Evolutionary conservation across 1,140 invertebrate genomes (phyloP), one percentile per base, ranked within the genome.

Genomic region (Drosophila subobscura): DNA sequence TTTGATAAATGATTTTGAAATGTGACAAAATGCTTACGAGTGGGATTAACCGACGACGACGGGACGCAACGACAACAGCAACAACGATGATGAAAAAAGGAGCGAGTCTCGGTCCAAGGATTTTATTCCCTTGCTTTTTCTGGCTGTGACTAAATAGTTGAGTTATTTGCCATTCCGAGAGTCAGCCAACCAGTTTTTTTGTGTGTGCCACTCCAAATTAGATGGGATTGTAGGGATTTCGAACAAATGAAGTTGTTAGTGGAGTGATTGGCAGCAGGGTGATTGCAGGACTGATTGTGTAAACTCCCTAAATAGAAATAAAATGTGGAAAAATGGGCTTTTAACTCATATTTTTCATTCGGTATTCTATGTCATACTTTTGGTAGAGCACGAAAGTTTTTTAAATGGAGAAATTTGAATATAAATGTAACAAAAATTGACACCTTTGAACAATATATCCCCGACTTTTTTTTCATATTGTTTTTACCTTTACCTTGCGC

Each of bases 1-100:
- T 86, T 83, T 86, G 83, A 86, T 86, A 86, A 86, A 86, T 88
- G 83, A 88, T 83, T 86, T 88, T 88, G 79, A 88, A 86, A 86
- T 86, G 83, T 86, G 83, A 86, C 83, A 86, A 86, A 86, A 86
- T 86, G 84, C 83, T 86, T 88, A 86, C 84, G 83, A 89, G 71
- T 86, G 74, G 83, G 83, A 86, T 86, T 86, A 86, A 76, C 78
- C 73, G 63, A 29, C 27, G 67, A 52, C 67, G 41, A 51, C 40
- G 68, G 23, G 55, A 67, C 51, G 76, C 54, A 53, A 58, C 49
- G 54, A 51, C 42, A 46, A 78, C 10, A 37, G 12, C 33, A 4
- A 12, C 3, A 12, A 37, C 1, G 33, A 37, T 37, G 10, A 12
- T 12, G 33, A 12, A 40, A 20, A 12, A 52, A 20, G 4, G 6